Evolutionary conservation across 2,888 invertebrate species (phyloP), one percentile per base, ranked within the genome.

Genomic region (Bruchidius siliquastri): DNA sequence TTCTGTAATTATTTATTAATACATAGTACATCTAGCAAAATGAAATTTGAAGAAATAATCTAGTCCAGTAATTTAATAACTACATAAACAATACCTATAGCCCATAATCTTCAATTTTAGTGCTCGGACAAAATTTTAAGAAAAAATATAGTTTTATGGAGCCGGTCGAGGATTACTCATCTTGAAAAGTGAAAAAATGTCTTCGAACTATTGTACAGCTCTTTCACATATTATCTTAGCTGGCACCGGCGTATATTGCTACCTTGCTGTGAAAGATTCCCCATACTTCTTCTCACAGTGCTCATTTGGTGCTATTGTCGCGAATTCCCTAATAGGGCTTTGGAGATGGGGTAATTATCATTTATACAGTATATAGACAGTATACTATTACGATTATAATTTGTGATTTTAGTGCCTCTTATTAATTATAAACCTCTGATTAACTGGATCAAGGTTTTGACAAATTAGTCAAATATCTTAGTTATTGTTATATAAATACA

Each of bases 281-380:
- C 20, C 26, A n/a, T 67, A 74, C 22, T 75, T 75, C 70, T 81
- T 83, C 73, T 79, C 74, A 2, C 80, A 79, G 74, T 74, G 79
- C 30, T 80, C 84, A 26, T 86, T 83, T 79, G 81, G 81, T 10
- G 76, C 82, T 68, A 81, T 85, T 69, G 79, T 82, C 30, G 72
- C 81, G 30, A 82, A 85, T 81, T 85, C 85, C 3, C 22, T 84
- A 66, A 21, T 85, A 20, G 85, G 85, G 32, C 68, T 84, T 66
- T 85, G 84, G 84, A 81, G 83, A 80, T 85, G 83, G 82, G 86
- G 85, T 71, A 67, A 71, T 49, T 49, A 49, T 26, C 26, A 26
- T 26, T 26, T 26, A 26, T 26, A 26, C 26, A 4, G 3, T 26
- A 26, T 4, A 26, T 4, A 4, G 2, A 2, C 26, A 26, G 26